phyloP scores from a whole-genome alignment of 2,797 vertebrate species.

The Sebastes paucispinis region DNA sequence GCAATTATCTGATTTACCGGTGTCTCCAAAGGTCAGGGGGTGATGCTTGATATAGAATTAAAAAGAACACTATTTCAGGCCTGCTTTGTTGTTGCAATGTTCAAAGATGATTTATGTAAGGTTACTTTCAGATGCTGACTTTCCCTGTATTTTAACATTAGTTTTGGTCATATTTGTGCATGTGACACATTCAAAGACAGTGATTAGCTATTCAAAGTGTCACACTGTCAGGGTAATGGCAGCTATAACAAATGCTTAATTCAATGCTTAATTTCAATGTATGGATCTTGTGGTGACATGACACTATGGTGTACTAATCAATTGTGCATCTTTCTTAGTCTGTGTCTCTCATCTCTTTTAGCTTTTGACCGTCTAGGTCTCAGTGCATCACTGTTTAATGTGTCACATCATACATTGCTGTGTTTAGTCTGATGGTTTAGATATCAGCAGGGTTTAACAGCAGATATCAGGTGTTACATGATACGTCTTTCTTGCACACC shows the following conservation, averaged over 20 bases:
- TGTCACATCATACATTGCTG: not conserved
- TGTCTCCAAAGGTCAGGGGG: not conserved
- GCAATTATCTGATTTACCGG: not conserved
- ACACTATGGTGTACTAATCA: not conserved
- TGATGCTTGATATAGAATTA: not conserved
- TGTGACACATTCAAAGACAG: not conserved
- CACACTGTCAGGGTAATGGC: not conserved
- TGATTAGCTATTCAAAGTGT: not conserved
- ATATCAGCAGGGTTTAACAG: conserved; percentile 8
- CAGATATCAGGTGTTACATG: not conserved
- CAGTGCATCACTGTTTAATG: not conserved
- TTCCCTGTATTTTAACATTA: not conserved
- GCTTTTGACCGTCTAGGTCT: not conserved
- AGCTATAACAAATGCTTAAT: not conserved
- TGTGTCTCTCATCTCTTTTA: not conserved
- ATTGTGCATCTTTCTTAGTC: not conserved
- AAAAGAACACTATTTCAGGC: not conserved
- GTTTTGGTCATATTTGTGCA: not conserved
- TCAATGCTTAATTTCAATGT: not conserved
- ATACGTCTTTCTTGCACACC: not conserved
- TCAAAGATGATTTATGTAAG: not conserved
- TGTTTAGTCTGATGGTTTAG: not conserved
- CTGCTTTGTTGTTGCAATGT: not conserved
- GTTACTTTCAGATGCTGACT: not conserved
- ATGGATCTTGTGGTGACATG: not conserved